Conservation (phyloP, 2,113 vertebrate genomes). For the Sinocyclocheilus anophthalmus region DNA sequence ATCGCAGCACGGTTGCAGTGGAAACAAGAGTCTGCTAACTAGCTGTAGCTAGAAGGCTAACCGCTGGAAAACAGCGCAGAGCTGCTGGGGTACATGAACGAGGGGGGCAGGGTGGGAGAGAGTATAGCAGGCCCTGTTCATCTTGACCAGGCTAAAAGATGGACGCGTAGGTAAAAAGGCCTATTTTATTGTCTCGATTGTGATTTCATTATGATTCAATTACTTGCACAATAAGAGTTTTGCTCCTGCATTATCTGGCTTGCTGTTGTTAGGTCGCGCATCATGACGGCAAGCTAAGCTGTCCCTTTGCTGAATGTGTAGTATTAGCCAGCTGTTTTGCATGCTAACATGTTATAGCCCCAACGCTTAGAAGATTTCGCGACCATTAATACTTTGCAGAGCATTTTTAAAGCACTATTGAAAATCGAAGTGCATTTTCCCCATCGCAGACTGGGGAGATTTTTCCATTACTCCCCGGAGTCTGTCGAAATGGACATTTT, state of each 20-base stretch:
- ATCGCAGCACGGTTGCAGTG: slow-evolving; percentile 69
- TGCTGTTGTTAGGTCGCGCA: slow-evolving; percentile 44
- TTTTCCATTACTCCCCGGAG: background rate
- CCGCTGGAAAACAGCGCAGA: slow-evolving; percentile 77
- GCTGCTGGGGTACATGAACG: slow-evolving; percentile 70
- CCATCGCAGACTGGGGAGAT: background rate
- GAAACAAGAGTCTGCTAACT: slow-evolving; percentile 59
- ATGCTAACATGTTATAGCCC: slow-evolving; percentile 48
- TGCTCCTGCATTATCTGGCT: slow-evolving; percentile 4
- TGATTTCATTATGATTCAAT: background rate
- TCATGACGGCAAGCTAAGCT: slow-evolving; percentile 15
- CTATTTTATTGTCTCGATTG: slow-evolving; percentile 57
- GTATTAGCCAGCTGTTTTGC: slow-evolving; percentile 59
- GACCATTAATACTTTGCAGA: background rate
- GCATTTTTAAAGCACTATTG: background rate
- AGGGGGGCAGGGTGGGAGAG: slow-evolving; percentile 70
- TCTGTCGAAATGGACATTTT: slow-evolving; percentile 12
- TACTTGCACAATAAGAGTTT: slow-evolving; percentile 7
- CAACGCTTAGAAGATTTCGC: background rate
- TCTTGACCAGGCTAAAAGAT: slow-evolving; percentile 62
- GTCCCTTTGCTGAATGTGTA: slow-evolving; percentile 13
- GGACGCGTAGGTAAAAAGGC: slow-evolving; percentile 63
- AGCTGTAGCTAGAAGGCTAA: slow-evolving; percentile 65
- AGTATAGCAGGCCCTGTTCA: slow-evolving; percentile 77
- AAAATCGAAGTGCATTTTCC: background rate